Evolutionary conservation across 2,888 invertebrate species (phyloP).

Genomic region (Sesia bembeciformis): DNA sequence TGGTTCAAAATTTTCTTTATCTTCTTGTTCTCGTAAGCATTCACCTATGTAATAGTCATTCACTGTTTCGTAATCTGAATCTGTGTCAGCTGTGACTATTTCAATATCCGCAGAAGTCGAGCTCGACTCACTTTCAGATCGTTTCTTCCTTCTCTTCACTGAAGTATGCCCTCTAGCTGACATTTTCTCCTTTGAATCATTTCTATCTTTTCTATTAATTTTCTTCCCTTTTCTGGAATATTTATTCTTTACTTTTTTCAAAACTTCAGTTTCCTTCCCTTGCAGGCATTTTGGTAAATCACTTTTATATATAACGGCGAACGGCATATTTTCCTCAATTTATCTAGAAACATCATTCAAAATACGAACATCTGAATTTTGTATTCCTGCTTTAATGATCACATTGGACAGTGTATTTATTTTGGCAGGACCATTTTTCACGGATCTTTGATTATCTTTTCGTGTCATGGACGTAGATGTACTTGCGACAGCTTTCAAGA

Average conservation of each 20-base stretch:
- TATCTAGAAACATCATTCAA: conserved; percentile 1
- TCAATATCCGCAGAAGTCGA: no score
- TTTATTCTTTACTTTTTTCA: not conserved
- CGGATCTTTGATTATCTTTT: no score
- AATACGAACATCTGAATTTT: conserved; percentile 1
- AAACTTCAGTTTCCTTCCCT: not conserved
- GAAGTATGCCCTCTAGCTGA: no score
- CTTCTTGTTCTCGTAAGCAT: no score
- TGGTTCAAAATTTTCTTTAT: no score
- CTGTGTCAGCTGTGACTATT: no score
- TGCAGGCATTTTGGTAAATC: not conserved
- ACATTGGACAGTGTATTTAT: conserved; percentile 4
- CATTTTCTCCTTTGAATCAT: no score
- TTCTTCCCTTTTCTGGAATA: not conserved
- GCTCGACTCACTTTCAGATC: no score
- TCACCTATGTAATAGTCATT: no score
- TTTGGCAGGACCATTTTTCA: not conserved
- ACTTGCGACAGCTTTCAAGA: not conserved
- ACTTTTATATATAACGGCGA: not conserved
- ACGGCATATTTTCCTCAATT: not conserved
- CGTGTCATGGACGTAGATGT: no score
- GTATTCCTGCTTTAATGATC: conserved; percentile 2
- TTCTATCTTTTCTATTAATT: conserved; percentile 1
- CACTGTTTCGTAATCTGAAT: no score
- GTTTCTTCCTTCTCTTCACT: no score